Conservation (phyloP, 2,888 invertebrate species). For the Pollenia griseotomentosa region DNA sequence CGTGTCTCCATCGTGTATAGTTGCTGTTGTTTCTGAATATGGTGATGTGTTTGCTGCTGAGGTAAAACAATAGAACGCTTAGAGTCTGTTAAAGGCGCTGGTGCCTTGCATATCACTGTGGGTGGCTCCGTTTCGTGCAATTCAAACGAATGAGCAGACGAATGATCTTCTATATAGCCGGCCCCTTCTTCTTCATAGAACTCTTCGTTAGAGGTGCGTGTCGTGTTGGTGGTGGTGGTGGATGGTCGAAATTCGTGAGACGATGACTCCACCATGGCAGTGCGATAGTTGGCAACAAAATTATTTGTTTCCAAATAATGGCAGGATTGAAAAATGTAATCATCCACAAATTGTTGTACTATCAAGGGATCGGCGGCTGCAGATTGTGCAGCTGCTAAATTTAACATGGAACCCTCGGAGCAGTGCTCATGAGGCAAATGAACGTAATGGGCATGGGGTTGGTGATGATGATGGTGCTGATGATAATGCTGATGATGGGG, state of each 20-base stretch:
- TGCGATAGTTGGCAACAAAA: slow-evolving; percentile 83
- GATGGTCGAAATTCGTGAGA: slow-evolving; percentile 83
- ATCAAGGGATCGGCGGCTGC: slow-evolving; percentile 68
- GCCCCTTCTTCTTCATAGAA: slow-evolving; percentile 74
- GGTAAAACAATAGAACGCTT: slow-evolving; percentile 37
- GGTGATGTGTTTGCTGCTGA: slow-evolving; percentile 67
- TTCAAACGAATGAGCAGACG: slow-evolving; percentile 77
- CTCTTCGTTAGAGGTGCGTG: slow-evolving; percentile 77
- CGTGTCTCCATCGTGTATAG: slow-evolving; percentile 76
- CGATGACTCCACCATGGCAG: slow-evolving; percentile 83
- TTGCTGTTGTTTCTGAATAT: slow-evolving; percentile 52
- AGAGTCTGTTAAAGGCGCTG: slow-evolving; percentile 68
- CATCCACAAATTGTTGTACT: slow-evolving; percentile 81
- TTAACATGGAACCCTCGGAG: slow-evolving; percentile 64
- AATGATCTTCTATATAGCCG: slow-evolving; percentile 67
- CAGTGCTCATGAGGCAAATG: slow-evolving; percentile 75
- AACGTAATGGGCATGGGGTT: slow-evolving; percentile 68
- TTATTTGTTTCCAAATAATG: slow-evolving; percentile 84
- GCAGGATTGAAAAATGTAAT: slow-evolving; percentile 83
- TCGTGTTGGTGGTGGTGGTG: slow-evolving; percentile 79
- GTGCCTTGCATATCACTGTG: slow-evolving; percentile 80
- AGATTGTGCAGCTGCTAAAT: slow-evolving; percentile 71
- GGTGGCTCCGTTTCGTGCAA: slow-evolving; percentile 80
- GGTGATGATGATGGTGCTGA: slow-evolving; percentile 70
- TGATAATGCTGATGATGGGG: slow-evolving; percentile 47